Conservation (phyloP, 1,140 invertebrate genomes). For the Zaprionus ornatus region DNA sequence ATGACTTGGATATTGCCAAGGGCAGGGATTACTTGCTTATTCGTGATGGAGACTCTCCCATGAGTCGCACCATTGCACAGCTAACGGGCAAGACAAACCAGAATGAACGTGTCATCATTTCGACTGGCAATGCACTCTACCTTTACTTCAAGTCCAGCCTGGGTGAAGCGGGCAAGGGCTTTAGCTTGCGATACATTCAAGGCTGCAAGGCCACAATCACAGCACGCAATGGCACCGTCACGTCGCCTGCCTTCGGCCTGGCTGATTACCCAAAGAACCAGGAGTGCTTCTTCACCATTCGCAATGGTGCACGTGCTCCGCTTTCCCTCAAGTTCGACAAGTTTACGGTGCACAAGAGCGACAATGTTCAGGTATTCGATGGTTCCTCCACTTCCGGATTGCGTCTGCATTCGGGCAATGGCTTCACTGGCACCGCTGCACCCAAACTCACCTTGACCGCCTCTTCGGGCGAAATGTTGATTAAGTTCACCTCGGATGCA, state of each 20-base stretch:
- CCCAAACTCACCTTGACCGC: constrained; percentile 96
- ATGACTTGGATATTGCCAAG: constrained; percentile 94
- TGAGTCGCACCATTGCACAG: constrained; percentile 91
- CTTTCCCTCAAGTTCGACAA: constrained; percentile 94
- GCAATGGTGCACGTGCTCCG: constrained; percentile 91
- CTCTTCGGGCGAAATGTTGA: constrained; percentile 95
- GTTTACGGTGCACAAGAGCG: constrained; percentile 93
- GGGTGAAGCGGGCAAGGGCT: constrained; percentile 94
- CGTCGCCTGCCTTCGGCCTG: constrained; percentile 93
- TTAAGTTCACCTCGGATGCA: constrained; percentile 95
- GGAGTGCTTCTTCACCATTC: constrained; percentile 94
- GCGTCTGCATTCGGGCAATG: constrained; percentile 93
- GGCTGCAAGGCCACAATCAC: constrained; percentile 93
- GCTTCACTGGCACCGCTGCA: constrained; percentile 89
- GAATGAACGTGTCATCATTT: constrained; percentile 94
- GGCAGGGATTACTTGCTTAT: constrained; percentile 94
- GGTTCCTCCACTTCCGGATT: constrained; percentile 93
- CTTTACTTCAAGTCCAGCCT: constrained; percentile 96
- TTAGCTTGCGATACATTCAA: constrained; percentile 94
- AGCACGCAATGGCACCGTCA: constrained; percentile 92
- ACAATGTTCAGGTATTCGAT: constrained; percentile 95
- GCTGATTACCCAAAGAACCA: constrained; percentile 95
- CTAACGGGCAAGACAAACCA: constrained; percentile 91
- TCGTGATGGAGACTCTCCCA: constrained; percentile 94
- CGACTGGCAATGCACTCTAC: constrained; percentile 94